A percentile compares a stretch with the other conserved stretches of the same genome.
Conservation (phyloP, 2,888 invertebrate genomes). For the Allacma fusca region DNA sequence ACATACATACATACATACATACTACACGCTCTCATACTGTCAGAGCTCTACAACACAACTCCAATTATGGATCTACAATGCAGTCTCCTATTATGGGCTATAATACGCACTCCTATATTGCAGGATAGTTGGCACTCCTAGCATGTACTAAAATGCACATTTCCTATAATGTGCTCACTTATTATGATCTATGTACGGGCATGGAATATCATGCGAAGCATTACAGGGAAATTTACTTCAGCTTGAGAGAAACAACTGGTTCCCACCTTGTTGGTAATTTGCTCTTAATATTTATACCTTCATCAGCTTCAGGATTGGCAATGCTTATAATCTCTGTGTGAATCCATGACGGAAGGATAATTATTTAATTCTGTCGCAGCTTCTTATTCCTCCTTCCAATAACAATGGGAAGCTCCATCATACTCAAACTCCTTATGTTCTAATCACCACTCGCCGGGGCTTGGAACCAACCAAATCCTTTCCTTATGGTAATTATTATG, state of each 20-base stretch:
- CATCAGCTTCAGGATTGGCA: conserved; percentile 1
- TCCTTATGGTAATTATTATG: too few species aligned
- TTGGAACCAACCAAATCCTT: not conserved
- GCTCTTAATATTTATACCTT: conserved; percentile 25
- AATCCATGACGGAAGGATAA: conserved; percentile 13
- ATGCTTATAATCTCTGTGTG: not conserved
- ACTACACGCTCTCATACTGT: too few species aligned
- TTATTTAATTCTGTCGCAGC: conserved; percentile 21
- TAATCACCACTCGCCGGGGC: not conserved
- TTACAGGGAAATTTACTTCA: conserved; percentile 8
- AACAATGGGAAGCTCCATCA: not conserved
- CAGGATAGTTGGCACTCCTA: too few species aligned
- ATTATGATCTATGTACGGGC: too few species aligned
- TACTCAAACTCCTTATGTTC: not conserved
- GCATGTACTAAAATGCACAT: too few species aligned
- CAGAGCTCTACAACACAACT: too few species aligned
- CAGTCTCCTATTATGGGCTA: too few species aligned
- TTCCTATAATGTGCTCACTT: too few species aligned
- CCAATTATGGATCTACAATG: too few species aligned
- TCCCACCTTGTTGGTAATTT: conserved; percentile 17
- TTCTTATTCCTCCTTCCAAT: conserved; percentile 12
- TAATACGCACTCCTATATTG: too few species aligned
- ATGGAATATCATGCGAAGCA: not conserved
- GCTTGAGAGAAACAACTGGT: not conserved
- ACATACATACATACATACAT: too few species aligned